phyloP scores from a whole-genome alignment of 1,140 invertebrate genomes.

The Drosophila punjabiensis region DNA sequence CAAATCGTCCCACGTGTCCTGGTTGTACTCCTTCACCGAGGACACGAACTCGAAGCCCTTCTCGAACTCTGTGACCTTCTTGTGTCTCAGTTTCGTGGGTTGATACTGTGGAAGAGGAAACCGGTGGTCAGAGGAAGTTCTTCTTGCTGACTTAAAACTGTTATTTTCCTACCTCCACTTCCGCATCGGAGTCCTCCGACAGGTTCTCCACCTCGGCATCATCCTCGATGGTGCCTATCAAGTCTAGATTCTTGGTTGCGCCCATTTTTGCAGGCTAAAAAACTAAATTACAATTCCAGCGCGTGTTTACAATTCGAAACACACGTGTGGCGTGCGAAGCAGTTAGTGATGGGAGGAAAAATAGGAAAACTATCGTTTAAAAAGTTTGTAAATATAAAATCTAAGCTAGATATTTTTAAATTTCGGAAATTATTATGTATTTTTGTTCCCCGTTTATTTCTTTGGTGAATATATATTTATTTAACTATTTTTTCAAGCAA shows the following conservation, averaged over 20 bases:
- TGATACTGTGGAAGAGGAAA: constrained; percentile 88
- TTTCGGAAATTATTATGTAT: neutral
- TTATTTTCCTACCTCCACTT: constrained; percentile 89
- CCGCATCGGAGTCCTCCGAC: constrained; percentile 93
- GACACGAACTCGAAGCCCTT: constrained; percentile 91
- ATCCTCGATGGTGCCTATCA: constrained; percentile 90
- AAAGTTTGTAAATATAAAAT: too few species aligned
- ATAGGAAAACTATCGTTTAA: neutral
- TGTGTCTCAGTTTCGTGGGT: constrained; percentile 90
- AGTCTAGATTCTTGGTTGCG: constrained; percentile 76
- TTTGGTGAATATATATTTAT: neutral
- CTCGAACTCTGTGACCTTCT: constrained; percentile 90
- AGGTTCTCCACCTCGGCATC: constrained; percentile 91
- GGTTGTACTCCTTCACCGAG: constrained; percentile 91
- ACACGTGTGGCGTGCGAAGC: constrained; percentile 59
- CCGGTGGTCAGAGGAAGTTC: constrained; percentile 20
- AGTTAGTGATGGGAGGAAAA: constrained; percentile 19
- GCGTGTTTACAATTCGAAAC: constrained; percentile 67
- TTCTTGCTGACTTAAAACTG: neutral
- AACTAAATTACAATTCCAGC: constrained; percentile 34
- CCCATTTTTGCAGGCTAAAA: constrained; percentile 58
- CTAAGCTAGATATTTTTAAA: neutral
- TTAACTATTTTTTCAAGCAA: neutral
- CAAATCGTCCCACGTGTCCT: constrained; percentile 94
- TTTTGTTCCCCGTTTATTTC: neutral